Base-by-base conservation (phyloP, 2,888 invertebrate genomes). In the Aleiodes leptofemur region DNA sequence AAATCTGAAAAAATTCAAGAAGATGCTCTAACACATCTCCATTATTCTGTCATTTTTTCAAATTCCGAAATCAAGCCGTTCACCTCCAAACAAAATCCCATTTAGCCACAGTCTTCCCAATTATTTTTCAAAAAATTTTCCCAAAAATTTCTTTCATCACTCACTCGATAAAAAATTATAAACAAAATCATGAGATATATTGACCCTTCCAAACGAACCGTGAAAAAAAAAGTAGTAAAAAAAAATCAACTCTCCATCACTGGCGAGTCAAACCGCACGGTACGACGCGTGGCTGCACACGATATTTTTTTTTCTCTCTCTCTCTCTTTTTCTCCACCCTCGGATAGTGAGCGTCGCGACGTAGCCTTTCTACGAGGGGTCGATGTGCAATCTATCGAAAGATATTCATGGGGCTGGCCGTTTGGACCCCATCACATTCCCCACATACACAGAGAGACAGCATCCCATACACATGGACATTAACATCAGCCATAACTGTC, bases 371-470 rank as follows among this genome's bases (percentile, higher is more conserved):
- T 64, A 68, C 29, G n/a, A 69, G 73, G 80, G 78, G 78, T 79
- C 78, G 78, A 77, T 89, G 88, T 87, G 89, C 89, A 89, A 89
- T 89, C 89, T 89, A 88, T 89, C 89, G 89, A 89, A 89, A 89
- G 89, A 89, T 89, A 89, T 89, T 89, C 89, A 89, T 89, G 88
- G 88, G 87, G 87, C 84, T 85, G 85, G 84, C 85, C 86, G 84
- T 82, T 83, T 84, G 69, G 68, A 56, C 76, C 76, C 74, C 74
- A 74, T 74, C 74, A 74, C 66, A 75, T 64, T 50, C 29, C 29
- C 29, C 66, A n/a, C 31, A 14, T 38, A 34, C 34, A 34, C 34
- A 34, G 34, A 6, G 34, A 34, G 6, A 43, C 57, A 53, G 14
- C 8, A 34, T 11, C 51, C 29, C 31, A 31, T 51, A 51, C 51